These are phyloP conservation scores for Melospiza melodia DNA, from an alignment of 2,113 vertebrate species.

Conservation along the genomic window DNA sequence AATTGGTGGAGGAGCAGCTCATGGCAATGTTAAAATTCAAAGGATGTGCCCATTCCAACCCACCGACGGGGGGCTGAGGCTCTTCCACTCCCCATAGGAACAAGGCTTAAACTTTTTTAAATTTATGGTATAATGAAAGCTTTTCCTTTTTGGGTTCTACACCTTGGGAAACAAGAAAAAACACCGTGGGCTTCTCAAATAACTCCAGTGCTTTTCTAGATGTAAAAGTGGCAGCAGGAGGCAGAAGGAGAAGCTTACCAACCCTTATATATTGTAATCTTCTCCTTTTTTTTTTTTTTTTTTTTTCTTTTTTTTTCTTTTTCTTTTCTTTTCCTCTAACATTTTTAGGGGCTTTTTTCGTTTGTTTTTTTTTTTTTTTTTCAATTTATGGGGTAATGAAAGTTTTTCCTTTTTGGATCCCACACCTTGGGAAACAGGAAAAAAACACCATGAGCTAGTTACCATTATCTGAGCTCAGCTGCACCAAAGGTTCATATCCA, in stretches of 20 bases:
- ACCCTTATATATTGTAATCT: no score
- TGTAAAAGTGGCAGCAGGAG: no score
- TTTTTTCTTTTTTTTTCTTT: background rate
- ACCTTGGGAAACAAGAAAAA: no score
- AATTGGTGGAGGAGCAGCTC: background rate
- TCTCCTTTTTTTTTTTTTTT: background rate
- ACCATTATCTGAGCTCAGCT: background rate
- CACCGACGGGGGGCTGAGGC: accelerated
- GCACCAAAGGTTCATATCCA: background rate
- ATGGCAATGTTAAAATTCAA: accelerated
- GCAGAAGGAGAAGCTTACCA: no score
- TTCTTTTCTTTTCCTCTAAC: background rate
- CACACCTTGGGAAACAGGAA: background rate
- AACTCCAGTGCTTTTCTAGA: no score
- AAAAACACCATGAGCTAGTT: accelerated
- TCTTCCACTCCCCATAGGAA: background rate
- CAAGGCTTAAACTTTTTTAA: background rate
- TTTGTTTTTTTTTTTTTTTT: background rate
- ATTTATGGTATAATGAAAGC: no score
- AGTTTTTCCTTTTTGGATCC: background rate
- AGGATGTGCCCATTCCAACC: background rate
- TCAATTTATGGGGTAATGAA: background rate
- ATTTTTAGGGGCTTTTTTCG: no score
- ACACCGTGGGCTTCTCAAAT: no score
- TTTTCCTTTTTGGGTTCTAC: no score